Evolutionary conservation across 2,888 invertebrate genomes (phyloP).

Genomic region (Hydrotaea cyrtoneurina): DNA sequence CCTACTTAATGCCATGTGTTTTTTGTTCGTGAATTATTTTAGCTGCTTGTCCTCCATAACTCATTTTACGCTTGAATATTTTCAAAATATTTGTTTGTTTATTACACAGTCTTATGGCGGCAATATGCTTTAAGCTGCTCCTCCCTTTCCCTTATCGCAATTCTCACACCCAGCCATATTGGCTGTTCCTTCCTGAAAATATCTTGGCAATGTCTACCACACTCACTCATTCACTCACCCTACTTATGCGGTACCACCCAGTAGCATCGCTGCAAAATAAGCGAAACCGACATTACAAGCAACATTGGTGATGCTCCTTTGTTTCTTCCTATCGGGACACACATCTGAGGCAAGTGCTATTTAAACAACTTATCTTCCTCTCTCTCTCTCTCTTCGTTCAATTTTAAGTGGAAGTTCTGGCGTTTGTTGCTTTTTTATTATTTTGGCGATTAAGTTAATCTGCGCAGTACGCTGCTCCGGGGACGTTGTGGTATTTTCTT

Average conservation of each 20-base stretch:
- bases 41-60: neutral
- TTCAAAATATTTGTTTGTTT: slow-evolving; percentile 22
- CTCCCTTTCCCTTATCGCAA: neutral
- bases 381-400: neutral
- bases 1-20: slow-evolving; percentile 17
- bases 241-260: neutral
- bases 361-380: neutral
- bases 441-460: slow-evolving; percentile 33
- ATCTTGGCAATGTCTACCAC: neutral
- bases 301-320: neutral
- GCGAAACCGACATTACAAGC: neutral
- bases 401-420: slow-evolving; percentile 14
- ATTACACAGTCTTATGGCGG: slow-evolving; percentile 4
- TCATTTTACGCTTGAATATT: slow-evolving; percentile 25
- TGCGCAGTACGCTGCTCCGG: neutral
- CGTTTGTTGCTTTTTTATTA: slow-evolving; percentile 13
- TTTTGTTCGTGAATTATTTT: slow-evolving; percentile 5
- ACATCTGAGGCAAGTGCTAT: neutral
- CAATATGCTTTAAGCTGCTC: neutral
- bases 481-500: slow-evolving; percentile 13
- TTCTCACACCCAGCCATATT: slow-evolving; percentile 10
- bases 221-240: neutral
- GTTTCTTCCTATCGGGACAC: neutral
- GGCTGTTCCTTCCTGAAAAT: neutral
- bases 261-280: neutral